These are phyloP conservation scores for Aeoliscus strigatus DNA, from an alignment of 2,797 vertebrate genomes.

Conservation along the genomic window DNA sequence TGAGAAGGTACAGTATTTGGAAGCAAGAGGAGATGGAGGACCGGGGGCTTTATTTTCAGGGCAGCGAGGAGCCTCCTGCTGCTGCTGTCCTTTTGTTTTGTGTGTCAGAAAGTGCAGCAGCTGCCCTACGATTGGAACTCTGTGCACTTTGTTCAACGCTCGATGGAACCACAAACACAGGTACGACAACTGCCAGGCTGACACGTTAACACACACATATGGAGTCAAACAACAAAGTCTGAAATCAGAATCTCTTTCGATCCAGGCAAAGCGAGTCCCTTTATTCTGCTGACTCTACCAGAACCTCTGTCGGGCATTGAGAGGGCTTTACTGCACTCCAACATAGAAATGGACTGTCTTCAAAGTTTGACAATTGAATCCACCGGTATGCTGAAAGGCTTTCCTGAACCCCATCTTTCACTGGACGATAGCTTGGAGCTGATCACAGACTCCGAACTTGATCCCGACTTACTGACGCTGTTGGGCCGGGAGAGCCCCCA, in stretches of 20 bases:
- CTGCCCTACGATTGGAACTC: conserved; percentile 64
- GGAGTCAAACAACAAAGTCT: no score
- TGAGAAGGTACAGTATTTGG: conserved; percentile 87
- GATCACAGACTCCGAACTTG: conserved; percentile 66
- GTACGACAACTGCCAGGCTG: conserved; percentile 60
- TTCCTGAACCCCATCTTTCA: conserved; percentile 57
- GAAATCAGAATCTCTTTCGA: no score
- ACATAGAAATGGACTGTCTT: conserved; percentile 80
- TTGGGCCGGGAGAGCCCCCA: conserved; percentile 31
- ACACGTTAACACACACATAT: not conserved
- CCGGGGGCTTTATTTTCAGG: conserved; percentile 28
- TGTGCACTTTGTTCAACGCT: conserved; percentile 35
- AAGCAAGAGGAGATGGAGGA: conserved; percentile 55
- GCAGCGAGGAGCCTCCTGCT: conserved; percentile 22
- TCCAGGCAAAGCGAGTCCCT: conserved; percentile 78
- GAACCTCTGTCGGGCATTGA: conserved; percentile 71
- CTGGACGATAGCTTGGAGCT: conserved; percentile 73
- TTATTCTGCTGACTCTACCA: conserved; percentile 81
- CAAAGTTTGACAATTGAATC: conserved; percentile 39
- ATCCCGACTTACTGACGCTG: conserved; percentile 51
- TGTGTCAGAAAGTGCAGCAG: conserved; percentile 76
- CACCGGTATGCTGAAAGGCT: conserved; percentile 60
- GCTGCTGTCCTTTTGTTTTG: conserved; percentile 78
- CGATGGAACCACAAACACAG: conserved; percentile 38
- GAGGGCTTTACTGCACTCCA: conserved; percentile 75